Conservation (phyloP, 2,113 vertebrate genomes). For the Nansenia antarctica region DNA sequence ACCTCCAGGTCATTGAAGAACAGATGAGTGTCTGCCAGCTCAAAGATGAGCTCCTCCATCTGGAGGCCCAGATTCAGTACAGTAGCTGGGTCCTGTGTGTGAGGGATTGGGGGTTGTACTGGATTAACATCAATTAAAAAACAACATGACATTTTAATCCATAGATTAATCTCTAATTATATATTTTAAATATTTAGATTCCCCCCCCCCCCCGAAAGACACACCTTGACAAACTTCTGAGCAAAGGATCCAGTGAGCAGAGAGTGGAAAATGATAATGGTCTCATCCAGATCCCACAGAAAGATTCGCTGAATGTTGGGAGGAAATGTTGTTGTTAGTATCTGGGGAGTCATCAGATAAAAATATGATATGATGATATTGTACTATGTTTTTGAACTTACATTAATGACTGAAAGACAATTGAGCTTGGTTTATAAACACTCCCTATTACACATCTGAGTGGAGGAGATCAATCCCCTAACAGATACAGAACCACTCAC, state of each 20-base stretch:
- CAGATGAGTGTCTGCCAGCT: constrained; percentile 96
- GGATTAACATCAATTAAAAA: too few species aligned
- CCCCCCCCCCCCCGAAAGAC: background rate
- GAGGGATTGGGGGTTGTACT: too few species aligned
- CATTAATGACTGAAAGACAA: too few species aligned
- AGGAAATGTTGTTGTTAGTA: background rate
- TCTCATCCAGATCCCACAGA: constrained; percentile 98
- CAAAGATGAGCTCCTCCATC: constrained; percentile 99
- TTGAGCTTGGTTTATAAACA: too few species aligned
- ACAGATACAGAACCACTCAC: too few species aligned
- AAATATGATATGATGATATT: too few species aligned
- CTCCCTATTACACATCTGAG: too few species aligned
- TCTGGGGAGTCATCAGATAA: background rate
- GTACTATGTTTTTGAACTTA: too few species aligned
- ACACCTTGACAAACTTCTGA: constrained; percentile 97
- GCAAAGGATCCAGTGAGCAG: constrained; percentile 97
- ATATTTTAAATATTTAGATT: too few species aligned
- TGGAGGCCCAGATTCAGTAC: constrained; percentile 93
- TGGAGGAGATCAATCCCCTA: too few species aligned
- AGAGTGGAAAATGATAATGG: constrained; percentile 98
- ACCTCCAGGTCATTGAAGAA: constrained; percentile 99
- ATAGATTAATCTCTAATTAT: too few species aligned
- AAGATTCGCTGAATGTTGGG: constrained; percentile 86
- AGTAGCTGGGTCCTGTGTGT: constrained; percentile 89
- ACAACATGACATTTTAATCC: too few species aligned